Conservation (phyloP, 2,888 invertebrate species). For the Orgyia antiqua region DNA sequence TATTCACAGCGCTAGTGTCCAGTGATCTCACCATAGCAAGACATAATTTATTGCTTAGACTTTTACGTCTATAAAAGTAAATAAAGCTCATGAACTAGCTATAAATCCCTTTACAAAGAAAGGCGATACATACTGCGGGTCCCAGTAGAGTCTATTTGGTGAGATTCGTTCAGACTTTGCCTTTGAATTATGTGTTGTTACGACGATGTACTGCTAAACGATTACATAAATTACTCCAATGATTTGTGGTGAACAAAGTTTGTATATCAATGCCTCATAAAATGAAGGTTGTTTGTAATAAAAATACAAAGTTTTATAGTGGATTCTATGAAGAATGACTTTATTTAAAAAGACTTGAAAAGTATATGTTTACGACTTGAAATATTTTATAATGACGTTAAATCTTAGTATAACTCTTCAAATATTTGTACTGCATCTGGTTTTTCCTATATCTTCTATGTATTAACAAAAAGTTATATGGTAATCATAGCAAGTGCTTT, state of each 20-base stretch:
- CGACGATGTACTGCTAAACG: conserved; percentile 33
- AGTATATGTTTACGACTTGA: too few relatives aligned
- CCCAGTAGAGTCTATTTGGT: conserved; percentile 43
- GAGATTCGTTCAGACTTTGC: conserved; percentile 34
- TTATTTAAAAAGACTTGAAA: too few relatives aligned
- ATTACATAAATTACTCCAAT: conserved; percentile 35
- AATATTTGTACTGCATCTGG: too few relatives aligned
- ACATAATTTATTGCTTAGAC: conserved; percentile 62
- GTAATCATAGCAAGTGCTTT: too few relatives aligned
- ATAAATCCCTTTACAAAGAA: conserved; percentile 68
- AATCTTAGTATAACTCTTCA: too few relatives aligned
- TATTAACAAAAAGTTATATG: too few relatives aligned
- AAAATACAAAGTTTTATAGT: neutral
- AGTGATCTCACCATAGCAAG: conserved; percentile 43
- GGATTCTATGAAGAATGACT: neutral
- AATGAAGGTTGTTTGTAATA: conserved; percentile 2
- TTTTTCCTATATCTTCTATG: too few relatives aligned
- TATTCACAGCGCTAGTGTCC: conserved; percentile 59
- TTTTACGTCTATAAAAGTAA: conserved; percentile 67
- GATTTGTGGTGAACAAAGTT: conserved; percentile 21
- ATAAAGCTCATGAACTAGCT: conserved; percentile 71
- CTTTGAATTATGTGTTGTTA: conserved; percentile 43
- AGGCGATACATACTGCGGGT: conserved; percentile 44
- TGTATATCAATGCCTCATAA: conserved; percentile 6
- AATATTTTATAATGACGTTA: too few relatives aligned